These are phyloP conservation scores for Acanthosepion esculentum DNA, from an alignment of 2,888 invertebrate genomes.

Conservation along the genomic window DNA sequence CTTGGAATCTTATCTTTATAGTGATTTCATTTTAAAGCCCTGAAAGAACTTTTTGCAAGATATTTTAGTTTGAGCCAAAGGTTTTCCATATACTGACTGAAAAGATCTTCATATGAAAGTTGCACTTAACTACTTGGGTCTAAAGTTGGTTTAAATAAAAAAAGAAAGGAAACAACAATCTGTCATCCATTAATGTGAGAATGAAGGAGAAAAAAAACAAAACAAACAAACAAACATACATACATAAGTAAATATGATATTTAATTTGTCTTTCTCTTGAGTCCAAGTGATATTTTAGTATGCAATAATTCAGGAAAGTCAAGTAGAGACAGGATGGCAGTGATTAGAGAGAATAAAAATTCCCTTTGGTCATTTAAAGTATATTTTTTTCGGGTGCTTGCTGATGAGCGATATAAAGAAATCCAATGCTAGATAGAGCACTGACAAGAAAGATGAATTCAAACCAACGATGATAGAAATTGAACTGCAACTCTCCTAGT, in stretches of 20 bases:
- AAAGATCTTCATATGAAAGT: too few species aligned
- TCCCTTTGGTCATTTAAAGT: neutral
- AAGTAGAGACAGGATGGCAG: neutral
- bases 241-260: neutral
- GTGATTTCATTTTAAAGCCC: too few species aligned
- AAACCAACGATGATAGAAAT: constrained; percentile 99
- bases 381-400: constrained; percentile 68
- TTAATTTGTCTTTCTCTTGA: neutral
- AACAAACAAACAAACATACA: neutral
- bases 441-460: constrained; percentile 99
- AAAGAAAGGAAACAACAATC: too few species aligned
- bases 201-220: too few species aligned
- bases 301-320: neutral
- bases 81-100: too few species aligned
- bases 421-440: constrained; percentile 94
- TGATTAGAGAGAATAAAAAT: neutral
- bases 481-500: constrained; percentile 96
- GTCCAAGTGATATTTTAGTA: neutral
- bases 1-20: too few species aligned
- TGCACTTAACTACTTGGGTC: too few species aligned
- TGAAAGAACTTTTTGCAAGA: too few species aligned
- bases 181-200: too few species aligned
- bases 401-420: constrained; percentile 88
- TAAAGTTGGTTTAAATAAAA: too few species aligned
- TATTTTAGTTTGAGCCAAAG: too few species aligned